These are phyloP conservation scores for Pelecanus crispus DNA, from an alignment of 2,113 vertebrate species.

Conservation along the genomic window DNA sequence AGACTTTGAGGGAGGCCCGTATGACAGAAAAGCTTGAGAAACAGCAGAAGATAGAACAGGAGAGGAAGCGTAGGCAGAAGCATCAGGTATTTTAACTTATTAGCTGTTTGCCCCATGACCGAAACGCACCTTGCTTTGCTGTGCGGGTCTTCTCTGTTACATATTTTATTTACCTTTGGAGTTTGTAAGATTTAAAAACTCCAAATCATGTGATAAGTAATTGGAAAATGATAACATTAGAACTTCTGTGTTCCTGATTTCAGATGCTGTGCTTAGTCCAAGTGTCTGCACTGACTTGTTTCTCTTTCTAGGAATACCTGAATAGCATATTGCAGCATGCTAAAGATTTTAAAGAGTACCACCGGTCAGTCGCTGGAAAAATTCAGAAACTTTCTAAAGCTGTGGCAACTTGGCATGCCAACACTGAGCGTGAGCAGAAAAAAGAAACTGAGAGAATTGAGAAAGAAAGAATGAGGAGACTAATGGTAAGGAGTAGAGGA, in stretches of 20 bases:
- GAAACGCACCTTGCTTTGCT: background rate
- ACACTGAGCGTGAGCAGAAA: slow-evolving; percentile 97
- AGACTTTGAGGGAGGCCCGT: slow-evolving; percentile 92
- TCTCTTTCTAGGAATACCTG: slow-evolving; percentile 87
- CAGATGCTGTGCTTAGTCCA: background rate
- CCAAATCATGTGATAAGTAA: background rate
- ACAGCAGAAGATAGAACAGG: slow-evolving; percentile 98
- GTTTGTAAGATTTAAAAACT: background rate
- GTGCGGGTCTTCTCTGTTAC: background rate
- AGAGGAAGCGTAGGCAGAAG: slow-evolving; percentile 96
- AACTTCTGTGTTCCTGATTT: background rate
- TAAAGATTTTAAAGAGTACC: slow-evolving; percentile 98
- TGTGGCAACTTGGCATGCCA: slow-evolving; percentile 95
- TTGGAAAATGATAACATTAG: background rate
- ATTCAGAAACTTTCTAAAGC: slow-evolving; percentile 95
- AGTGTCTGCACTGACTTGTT: background rate
- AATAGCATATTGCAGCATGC: slow-evolving; percentile 98
- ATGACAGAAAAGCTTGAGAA: slow-evolving; percentile 99
- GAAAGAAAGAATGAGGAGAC: slow-evolving; percentile 96
- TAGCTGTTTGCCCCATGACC: background rate
- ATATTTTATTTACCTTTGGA: background rate
- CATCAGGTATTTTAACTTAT: slow-evolving; percentile 81
- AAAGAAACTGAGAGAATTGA: slow-evolving; percentile 97
- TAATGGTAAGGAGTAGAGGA: slow-evolving; percentile 83
- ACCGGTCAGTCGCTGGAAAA: slow-evolving; percentile 93